Evolutionary conservation across 2,113 vertebrate species (phyloP).

Genomic region (Tragulus kanchil): DNA sequence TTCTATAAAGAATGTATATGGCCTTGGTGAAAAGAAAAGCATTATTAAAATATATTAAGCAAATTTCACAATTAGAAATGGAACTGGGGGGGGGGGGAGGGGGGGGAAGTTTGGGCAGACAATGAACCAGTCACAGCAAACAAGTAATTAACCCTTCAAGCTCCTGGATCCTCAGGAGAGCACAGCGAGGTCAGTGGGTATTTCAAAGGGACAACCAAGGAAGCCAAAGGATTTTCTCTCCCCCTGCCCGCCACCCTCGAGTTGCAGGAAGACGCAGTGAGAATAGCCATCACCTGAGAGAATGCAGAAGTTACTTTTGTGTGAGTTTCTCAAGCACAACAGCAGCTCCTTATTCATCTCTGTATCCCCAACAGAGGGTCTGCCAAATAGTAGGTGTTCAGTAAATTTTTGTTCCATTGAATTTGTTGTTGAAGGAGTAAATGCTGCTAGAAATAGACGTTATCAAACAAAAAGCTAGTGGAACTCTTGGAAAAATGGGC

Average conservation of each 20-base stretch:
- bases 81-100: not conserved
- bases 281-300: slow-evolving; percentile 50
- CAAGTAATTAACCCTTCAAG: slow-evolving; percentile 65
- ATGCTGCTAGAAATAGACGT: slow-evolving; percentile 68
- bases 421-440: slow-evolving; percentile 67
- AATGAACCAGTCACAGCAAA: slow-evolving; percentile 45
- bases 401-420: slow-evolving; percentile 71
- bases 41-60: slow-evolving; percentile 28
- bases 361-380: slow-evolving; percentile 68
- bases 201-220: slow-evolving; percentile 15
- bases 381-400: slow-evolving; percentile 77
- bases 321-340: slow-evolving; percentile 26
- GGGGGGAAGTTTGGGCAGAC: not conserved
- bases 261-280: not conserved
- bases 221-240: slow-evolving; percentile 28
- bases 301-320: slow-evolving; percentile 43
- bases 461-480: slow-evolving; percentile 79
- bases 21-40: slow-evolving; percentile 7
- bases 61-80: slow-evolving; percentile 50
- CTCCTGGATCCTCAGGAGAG: not conserved
- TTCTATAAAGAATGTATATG: slow-evolving; percentile 26
- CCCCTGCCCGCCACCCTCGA: not conserved
- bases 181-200: not conserved
- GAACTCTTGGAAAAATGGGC: slow-evolving; percentile 75
- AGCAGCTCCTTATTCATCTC: slow-evolving; percentile 63